Percentiles rank a stretch among this genome's conserved stretches.
Evolutionary conservation across 2,888 invertebrate genomes (phyloP).

Genomic region (Perizoma flavofasciatum): DNA sequence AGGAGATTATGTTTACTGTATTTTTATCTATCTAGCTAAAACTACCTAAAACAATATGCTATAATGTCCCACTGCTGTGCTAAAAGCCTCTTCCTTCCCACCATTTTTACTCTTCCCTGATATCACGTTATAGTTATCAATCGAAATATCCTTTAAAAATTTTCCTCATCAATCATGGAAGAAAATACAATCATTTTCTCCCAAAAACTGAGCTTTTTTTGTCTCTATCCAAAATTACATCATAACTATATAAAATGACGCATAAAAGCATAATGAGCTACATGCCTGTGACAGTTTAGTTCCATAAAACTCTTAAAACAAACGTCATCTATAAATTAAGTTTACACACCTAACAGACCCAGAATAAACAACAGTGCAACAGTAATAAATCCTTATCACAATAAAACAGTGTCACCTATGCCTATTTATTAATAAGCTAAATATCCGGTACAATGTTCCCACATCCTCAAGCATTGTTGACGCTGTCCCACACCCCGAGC

Average conservation of each 20-base stretch:
- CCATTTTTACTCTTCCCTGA: too few relatives aligned
- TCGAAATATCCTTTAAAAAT: too few relatives aligned
- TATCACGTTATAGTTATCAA: too few relatives aligned
- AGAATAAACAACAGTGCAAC: slow-evolving; percentile 32
- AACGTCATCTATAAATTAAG: slow-evolving; percentile 10
- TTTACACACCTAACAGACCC: background rate
- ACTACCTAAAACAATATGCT: too few relatives aligned
- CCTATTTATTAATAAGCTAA: slow-evolving; percentile 63
- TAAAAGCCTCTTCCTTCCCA: too few relatives aligned
- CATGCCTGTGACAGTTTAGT: background rate
- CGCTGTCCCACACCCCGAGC: slow-evolving; percentile 46
- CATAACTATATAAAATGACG: too few relatives aligned
- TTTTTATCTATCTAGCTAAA: background rate
- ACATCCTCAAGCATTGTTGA: slow-evolving; percentile 46
- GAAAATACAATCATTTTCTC: too few relatives aligned
- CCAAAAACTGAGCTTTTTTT: too few relatives aligned
- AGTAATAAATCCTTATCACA: slow-evolving; percentile 47
- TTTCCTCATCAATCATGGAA: too few relatives aligned
- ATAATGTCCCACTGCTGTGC: too few relatives aligned
- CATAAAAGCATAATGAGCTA: too few relatives aligned
- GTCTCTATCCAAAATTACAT: too few relatives aligned
- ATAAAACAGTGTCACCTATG: slow-evolving; percentile 47
- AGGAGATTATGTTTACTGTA: background rate
- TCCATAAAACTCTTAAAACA: slow-evolving; percentile 6
- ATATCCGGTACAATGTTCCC: slow-evolving; percentile 60